Evolutionary conservation across 2,113 vertebrate species (phyloP).

Genomic region (Ariopsis seemanni): DNA sequence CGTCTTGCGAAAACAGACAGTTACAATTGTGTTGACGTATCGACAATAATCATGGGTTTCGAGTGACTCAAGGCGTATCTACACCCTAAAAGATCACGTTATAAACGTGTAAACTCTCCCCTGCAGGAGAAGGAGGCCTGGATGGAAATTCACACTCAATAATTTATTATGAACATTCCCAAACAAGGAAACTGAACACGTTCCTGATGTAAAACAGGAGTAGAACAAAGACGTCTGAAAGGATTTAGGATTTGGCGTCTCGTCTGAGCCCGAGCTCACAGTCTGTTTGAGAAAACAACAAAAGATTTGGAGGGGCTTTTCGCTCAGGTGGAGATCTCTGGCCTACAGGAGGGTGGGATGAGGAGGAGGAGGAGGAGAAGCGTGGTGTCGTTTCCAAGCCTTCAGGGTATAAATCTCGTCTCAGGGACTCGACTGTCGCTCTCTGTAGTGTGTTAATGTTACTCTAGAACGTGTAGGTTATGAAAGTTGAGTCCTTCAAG

Average conservation of each 20-base stretch:
- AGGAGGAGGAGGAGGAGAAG: conserved; percentile 18
- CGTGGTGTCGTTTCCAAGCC: background rate
- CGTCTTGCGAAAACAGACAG: background rate
- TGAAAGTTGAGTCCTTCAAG: background rate
- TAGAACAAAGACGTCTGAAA: conserved; percentile 29
- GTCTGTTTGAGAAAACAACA: conserved; percentile 55
- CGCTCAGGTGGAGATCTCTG: conserved; percentile 43
- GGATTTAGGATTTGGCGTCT: conserved; percentile 53
- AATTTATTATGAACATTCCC: conserved; percentile 3
- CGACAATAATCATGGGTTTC: background rate
- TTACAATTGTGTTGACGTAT: background rate
- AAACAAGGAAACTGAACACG: conserved; percentile 8
- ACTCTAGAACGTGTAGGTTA: background rate
- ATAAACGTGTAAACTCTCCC: background rate
- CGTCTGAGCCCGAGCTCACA: conserved; percentile 54
- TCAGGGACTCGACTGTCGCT: background rate
- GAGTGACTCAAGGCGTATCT: too few relatives aligned
- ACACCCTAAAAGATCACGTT: too few relatives aligned
- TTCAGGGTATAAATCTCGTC: background rate
- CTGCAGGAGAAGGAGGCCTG: background rate
- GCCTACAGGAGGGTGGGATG: conserved; percentile 58
- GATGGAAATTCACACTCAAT: background rate
- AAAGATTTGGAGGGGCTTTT: conserved; percentile 57
- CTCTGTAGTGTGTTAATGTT: too few relatives aligned
- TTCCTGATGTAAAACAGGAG: conserved; percentile 33